Evolutionary conservation across 2,113 vertebrate species (phyloP), one percentile per base, ranked within the genome.

Genomic region (Anoura caudifer): DNA sequence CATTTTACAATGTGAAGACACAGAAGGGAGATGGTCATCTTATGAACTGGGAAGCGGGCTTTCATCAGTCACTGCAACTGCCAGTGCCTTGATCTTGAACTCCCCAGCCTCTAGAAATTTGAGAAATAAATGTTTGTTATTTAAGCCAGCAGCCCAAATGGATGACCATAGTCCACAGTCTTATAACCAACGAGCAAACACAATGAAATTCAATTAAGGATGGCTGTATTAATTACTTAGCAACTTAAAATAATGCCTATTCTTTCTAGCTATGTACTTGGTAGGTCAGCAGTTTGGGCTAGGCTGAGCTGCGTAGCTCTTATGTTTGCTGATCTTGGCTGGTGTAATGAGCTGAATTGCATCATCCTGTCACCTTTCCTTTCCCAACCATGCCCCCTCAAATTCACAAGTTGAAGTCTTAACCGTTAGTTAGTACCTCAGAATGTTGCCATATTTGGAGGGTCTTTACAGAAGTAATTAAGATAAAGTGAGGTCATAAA

Each of bases 121-220:
- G 63, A 47, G 38, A 61, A 61, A 38, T 33, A 70, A 61, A 61
- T 54, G 31, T 76, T 76, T 86, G 15, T 26, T 94, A 31, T 81
- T 81, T 41, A 88, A 43, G 11, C 19, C 22, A 65, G 47, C 1
- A 38, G 76, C 28, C 15, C 43, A 28, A 65, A 75, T 19, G 36
- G 52, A 87, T 7, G 24, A 50, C 28, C 10, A n/a, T 14, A 73
- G 43, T 52, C 26, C 61, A 33, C 33, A 33, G 43, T 94, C 36
- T 75, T 88, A 90, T 95, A 92, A 76, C 12, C 33, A 92, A 75
- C 19, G 24, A 82, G 75, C 11, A 88, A 72, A 47, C 19, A 87
- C 41, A 22, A 16, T 87, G 69, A 89, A 50, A 87, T 85, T 85
- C 59, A 86, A 69, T 91, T 69, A 81, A 77, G 50, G 80, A 45